Conservation (phyloP, 2,797 vertebrate genomes). For the Streptopelia turtur region DNA sequence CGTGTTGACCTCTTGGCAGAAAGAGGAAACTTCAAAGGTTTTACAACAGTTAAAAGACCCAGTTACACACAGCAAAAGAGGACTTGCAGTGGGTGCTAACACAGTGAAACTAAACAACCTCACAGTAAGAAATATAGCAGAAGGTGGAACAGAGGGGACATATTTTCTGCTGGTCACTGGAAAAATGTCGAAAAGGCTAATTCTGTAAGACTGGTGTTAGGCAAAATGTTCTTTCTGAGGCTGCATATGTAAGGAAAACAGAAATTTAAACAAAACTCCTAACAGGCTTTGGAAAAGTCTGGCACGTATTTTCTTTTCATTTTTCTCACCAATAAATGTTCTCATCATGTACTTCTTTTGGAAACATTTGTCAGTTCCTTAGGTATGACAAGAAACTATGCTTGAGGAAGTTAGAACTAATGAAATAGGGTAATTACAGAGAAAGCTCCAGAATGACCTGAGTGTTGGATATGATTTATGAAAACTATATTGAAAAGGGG, state of each 20-base stretch:
- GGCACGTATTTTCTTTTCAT: not conserved
- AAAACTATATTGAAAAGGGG: not conserved
- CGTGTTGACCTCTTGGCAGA: constrained; percentile 66
- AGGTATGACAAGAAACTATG: not conserved
- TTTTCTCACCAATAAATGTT: constrained; percentile 6
- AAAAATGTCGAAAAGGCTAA: constrained; percentile 4
- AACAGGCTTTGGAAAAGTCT: not conserved
- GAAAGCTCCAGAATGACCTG: not conserved
- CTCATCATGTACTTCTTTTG: not conserved
- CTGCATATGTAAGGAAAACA: not conserved
- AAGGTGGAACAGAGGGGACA: not conserved
- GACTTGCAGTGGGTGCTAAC: constrained; percentile 25
- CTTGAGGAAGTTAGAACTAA: not conserved
- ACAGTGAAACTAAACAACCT: constrained; percentile 42
- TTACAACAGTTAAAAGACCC: constrained; percentile 59
- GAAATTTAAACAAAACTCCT: not conserved
- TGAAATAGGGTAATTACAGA: not conserved
- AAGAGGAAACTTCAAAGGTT: constrained; percentile 68
- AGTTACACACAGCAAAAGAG: constrained; percentile 35
- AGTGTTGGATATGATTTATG: not conserved
- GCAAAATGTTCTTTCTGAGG: not conserved
- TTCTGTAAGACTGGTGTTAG: not conserved
- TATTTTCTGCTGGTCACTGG: not conserved
- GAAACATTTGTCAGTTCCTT: constrained; percentile 18
- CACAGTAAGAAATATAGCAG: constrained; percentile 37